These are phyloP conservation scores for Hyaena hyaena DNA, from an alignment of 2,113 vertebrate genomes.

Conservation along the genomic window DNA sequence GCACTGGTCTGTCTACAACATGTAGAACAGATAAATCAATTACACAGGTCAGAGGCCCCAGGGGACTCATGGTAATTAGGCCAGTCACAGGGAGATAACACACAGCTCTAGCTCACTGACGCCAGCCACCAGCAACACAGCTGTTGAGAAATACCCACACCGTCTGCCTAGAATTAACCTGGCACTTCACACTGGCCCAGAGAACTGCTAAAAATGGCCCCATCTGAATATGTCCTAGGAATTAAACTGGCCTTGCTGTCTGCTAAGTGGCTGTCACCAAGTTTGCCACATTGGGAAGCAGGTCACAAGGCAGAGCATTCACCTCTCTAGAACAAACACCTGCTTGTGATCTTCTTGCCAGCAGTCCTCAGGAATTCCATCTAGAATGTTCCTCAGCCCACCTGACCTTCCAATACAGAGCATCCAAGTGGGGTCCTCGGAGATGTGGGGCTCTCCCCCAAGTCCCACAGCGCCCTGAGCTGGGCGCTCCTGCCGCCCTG, in stretches of 20 bases:
- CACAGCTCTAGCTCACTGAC: conserved; percentile 61
- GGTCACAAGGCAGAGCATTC: conserved; percentile 61
- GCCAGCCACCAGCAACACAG: conserved; percentile 27
- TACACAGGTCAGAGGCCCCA: conserved; percentile 60
- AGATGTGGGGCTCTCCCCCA: background rate
- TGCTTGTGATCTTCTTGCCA: conserved; percentile 7
- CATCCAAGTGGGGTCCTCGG: background rate
- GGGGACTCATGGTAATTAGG: conserved; percentile 61
- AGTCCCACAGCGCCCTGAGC: background rate
- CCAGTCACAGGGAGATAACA: conserved; percentile 64
- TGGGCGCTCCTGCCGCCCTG: background rate
- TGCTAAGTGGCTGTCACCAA: conserved; percentile 60
- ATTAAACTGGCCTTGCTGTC: conserved; percentile 51
- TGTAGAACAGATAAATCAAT: conserved; percentile 73
- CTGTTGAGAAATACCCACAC: conserved; percentile 48
- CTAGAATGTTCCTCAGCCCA: background rate
- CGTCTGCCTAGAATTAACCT: conserved; percentile 55
- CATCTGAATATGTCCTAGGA: conserved; percentile 21
- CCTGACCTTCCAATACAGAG: background rate
- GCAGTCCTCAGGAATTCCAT: background rate
- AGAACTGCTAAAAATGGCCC: conserved; percentile 74
- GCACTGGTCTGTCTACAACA: conserved; percentile 58
- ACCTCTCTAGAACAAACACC: conserved; percentile 13
- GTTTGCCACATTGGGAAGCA: conserved; percentile 51
- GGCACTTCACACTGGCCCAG: conserved; percentile 62